Base-by-base conservation (phyloP, 2,113 vertebrate species). In the Ardeotis arabs region DNA sequence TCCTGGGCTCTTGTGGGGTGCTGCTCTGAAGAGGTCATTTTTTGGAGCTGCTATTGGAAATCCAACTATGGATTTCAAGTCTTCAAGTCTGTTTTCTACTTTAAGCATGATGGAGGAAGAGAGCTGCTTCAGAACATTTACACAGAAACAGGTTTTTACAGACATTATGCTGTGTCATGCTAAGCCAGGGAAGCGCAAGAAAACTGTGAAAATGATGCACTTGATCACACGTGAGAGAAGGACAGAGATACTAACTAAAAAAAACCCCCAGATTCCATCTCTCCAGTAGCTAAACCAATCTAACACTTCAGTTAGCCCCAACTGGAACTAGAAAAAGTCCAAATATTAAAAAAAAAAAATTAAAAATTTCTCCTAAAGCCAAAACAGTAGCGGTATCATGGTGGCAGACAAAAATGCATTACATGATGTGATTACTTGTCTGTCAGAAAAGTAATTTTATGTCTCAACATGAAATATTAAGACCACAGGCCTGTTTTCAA, bases 1-100 rank as follows among this genome's bases (percentile, higher is more conserved):
- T 29, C 28, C 28, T 31, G 50, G 22, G 2, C 16, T 56, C 11
- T 17, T 14, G 18, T 1, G 2, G 22, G 7, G 10, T 2, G 6
- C 37, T 81, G 25, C 45, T 47, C 9, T 9, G 14, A 49, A 28
- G 6, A 24, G n/a, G 21, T 23, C 0, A 5, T 35, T 52, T 67
- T n/a, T 89, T 56, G 27, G 64, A 69, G 50, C 24, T 70, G 44
- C 39, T 37, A 6, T 5, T 60, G 64, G 47, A 84, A 89, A 53
- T 35, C 24, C 12, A 67, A 0, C 25, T 50, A 2, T 1, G 7
- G 31, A 20, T 7, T 66, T 72, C 9, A 49, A 20, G 39, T 64
- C 35, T 56, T 77, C 64, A 53, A 23, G 70, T 50, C 2, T 20
- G 9, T 58, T 78, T 24, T 44, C 27, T 23, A 10, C 14, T n/a